A percentile compares a stretch with the other conserved stretches of the same genome.
These are phyloP conservation scores for Coregonus suidteri DNA, from an alignment of 2,797 vertebrate genomes.

Conservation along the genomic window DNA sequence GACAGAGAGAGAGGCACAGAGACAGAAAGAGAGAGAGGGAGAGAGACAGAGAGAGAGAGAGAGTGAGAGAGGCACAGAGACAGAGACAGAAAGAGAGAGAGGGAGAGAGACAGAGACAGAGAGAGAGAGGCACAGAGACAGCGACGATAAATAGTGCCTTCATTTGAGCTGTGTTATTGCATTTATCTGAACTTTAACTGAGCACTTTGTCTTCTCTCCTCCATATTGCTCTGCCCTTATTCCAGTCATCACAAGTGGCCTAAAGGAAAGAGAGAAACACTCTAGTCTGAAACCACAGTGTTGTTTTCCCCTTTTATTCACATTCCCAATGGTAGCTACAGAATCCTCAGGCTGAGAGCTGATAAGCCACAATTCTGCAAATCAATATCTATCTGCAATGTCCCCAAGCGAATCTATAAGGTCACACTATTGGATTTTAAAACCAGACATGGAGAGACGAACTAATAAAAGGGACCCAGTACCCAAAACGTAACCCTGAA, in stretches of 20 bases:
- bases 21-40: too few relatives aligned
- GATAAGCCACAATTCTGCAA: slow-evolving; percentile 68
- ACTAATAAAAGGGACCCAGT: slow-evolving; percentile 42
- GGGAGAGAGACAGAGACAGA: too few relatives aligned
- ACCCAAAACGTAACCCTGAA: slow-evolving; percentile 26
- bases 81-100: too few relatives aligned
- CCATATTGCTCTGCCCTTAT: slow-evolving; percentile 14
- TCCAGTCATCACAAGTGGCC: slow-evolving; percentile 18
- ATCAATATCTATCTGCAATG: slow-evolving; percentile 67
- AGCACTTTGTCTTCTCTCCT: neutral
- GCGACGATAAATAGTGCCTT: neutral
- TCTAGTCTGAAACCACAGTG: slow-evolving; percentile 20
- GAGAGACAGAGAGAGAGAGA: too few relatives aligned
- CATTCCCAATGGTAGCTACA: slow-evolving; percentile 61
- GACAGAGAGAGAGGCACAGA: neutral
- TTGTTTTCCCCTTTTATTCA: slow-evolving; percentile 35
- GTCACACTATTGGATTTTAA: slow-evolving; percentile 72
- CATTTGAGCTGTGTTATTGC: neutral
- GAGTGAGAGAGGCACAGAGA: too few relatives aligned
- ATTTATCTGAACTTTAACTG: neutral
- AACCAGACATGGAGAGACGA: slow-evolving; percentile 44
- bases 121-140: too few relatives aligned
- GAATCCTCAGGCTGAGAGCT: slow-evolving; percentile 29
- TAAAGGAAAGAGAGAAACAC: slow-evolving; percentile 42
- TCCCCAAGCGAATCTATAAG: slow-evolving; percentile 66